Evolutionary conservation across 2,797 vertebrate genomes (phyloP), one percentile per base, ranked within the genome.

Genomic region (Lepilemur septentrionalis): DNA sequence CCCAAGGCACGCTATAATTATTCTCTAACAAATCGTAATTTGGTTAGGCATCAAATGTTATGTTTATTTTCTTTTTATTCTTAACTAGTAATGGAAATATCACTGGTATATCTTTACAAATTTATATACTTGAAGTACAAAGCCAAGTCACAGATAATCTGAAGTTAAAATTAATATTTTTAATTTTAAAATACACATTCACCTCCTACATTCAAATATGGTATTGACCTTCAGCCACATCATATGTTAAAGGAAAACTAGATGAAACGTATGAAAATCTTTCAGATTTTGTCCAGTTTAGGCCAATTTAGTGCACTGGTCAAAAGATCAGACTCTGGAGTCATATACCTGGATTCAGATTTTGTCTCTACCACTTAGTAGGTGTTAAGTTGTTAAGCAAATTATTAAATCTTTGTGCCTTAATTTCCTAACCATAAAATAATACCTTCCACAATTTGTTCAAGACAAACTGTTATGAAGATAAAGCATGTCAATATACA

Each of bases 371-470:
- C 17, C 46, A 30, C 25, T 72, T 65, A 59, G 9, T 38, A 83
- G 50, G 38, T 52, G 8, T 75, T 69, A 52, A 7, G 41, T 65
- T 17, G 89, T 93, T 57, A 89, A 38, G 55, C 41, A 96, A 89
- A 69, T 43, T 59, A 22, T 79, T 76, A 72, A 81, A 93, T 55
- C 28, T 78, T 52, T 67, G 14, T n/a, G 10, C 25, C 48, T 82
- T 82, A 67, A 91, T 92, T 93, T 93, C 22, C 35, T 96, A 43
- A 43, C 43, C 25, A n/a, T 82, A 78, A 72, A 95, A 76, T 48
- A 76, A 46, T 59, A 61, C 15, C 43, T 94, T 65, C 70, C 30
- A 43, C 23, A 72, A 59, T 52, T 91, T 76, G 11, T 90, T 91
- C 67, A 88, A 76, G 61, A 7, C 25, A 59, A 92, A 81, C 35